These are phyloP conservation scores for Typhlichthys eigenmanni DNA, from an alignment of 2,797 vertebrate species.

Conservation along the genomic window DNA sequence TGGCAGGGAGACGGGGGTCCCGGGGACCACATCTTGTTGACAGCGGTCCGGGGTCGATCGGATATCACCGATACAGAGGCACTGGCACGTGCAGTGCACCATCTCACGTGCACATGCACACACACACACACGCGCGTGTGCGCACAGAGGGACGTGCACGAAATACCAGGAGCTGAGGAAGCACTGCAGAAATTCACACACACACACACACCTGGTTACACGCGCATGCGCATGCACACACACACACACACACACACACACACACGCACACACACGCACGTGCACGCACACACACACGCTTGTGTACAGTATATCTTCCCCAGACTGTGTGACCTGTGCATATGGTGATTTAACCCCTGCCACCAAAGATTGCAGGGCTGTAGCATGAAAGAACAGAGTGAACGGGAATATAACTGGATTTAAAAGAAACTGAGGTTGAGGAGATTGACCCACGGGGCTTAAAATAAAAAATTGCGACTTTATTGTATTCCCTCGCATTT, in stretches of 20 bases:
- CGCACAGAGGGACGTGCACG: too few species aligned
- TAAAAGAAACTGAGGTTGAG: constrained; percentile 65
- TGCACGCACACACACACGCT: not conserved
- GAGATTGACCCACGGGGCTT: constrained; percentile 81
- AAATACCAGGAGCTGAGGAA: too few species aligned
- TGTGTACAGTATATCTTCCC: not conserved
- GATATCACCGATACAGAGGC: constrained; percentile 45
- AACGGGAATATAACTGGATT: not conserved
- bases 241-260: constrained; percentile 2
- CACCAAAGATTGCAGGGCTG: constrained; percentile 4
- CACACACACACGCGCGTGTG: not conserved
- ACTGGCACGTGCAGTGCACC: not conserved
- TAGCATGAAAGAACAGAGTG: constrained; percentile 32
- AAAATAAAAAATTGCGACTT: constrained; percentile 79
- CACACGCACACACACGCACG: not conserved
- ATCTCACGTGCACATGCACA: constrained; percentile 19
- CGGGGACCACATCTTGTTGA: constrained; percentile 64
- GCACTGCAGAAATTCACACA: not conserved
- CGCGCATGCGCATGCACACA: not conserved
- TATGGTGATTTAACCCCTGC: constrained; percentile 35
- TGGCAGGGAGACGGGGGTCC: constrained; percentile 19
- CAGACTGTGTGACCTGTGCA: constrained; percentile 12
- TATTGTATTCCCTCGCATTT: constrained; percentile 82
- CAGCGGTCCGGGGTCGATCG: constrained; percentile 57
- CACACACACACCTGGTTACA: constrained; percentile 10